Conservation (phyloP, 2,888 invertebrate species). For the Julus scandinavius region DNA sequence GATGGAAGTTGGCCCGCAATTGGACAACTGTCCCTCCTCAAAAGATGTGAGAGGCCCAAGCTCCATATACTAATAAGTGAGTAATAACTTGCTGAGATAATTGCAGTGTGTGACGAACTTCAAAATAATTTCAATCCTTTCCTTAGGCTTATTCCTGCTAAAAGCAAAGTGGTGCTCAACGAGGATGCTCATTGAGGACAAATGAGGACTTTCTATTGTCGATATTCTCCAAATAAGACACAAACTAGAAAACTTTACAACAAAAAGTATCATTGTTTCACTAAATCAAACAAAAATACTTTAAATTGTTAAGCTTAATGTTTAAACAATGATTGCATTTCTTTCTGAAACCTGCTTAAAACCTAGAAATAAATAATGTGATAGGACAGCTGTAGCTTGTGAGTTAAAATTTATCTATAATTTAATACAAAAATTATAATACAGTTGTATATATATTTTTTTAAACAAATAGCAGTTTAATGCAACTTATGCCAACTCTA, state of each 20-base stretch:
- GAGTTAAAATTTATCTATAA: too few species aligned
- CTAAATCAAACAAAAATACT: too few species aligned
- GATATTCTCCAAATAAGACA: too few species aligned
- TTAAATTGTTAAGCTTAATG: too few species aligned
- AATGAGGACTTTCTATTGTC: too few species aligned
- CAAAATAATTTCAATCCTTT: conserved; percentile 49
- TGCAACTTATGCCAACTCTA: conserved; percentile 93
- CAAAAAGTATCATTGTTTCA: too few species aligned
- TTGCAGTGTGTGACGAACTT: background rate
- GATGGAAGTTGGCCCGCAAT: conserved; percentile 85
- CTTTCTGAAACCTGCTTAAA: too few species aligned
- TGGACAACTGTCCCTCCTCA: conserved; percentile 94
- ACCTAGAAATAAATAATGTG: too few species aligned
- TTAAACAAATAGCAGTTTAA: conserved; percentile 12
- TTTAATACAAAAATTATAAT: background rate
- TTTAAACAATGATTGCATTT: too few species aligned
- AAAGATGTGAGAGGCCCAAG: conserved; percentile 84
- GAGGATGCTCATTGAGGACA: too few species aligned
- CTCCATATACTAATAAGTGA: conserved; percentile 78
- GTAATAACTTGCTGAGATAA: conserved; percentile 58
- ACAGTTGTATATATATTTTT: conserved; percentile 27
- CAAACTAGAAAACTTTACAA: too few species aligned
- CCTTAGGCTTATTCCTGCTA: conserved; percentile 77
- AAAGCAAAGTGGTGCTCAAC: conserved; percentile 76
- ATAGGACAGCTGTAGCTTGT: too few species aligned